Conservation (phyloP, 2,113 vertebrate species). For the Rhynchomys soricoides region DNA sequence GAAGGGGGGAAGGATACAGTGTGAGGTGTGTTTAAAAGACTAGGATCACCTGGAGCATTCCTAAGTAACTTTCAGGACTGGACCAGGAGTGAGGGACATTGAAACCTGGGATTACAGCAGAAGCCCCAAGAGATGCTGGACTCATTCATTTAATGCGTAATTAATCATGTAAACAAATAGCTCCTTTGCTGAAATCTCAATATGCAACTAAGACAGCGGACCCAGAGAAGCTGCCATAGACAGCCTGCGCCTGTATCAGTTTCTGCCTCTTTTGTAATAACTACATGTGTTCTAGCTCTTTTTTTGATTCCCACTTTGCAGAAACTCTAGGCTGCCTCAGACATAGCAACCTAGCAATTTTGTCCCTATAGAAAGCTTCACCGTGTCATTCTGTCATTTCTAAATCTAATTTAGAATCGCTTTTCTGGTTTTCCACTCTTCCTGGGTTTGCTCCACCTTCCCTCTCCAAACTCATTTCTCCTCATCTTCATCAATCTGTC, state of each 20-base stretch:
- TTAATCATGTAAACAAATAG: slow-evolving; percentile 7
- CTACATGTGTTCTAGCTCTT: neutral
- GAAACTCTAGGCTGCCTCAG: slow-evolving; percentile 42
- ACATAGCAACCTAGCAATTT: slow-evolving; percentile 45
- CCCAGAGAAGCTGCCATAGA: neutral
- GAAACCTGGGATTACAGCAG: neutral
- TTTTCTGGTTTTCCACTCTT: slow-evolving; percentile 77
- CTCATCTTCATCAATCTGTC: slow-evolving; percentile 75
- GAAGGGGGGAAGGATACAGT: neutral
- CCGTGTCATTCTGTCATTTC: slow-evolving; percentile 65
- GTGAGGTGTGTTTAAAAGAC: neutral
- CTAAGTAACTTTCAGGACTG: neutral
- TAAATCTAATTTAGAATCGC: slow-evolving; percentile 73
- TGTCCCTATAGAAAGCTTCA: slow-evolving; percentile 52
- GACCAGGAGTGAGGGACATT: neutral
- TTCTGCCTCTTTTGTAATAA: neutral
- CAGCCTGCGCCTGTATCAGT: neutral
- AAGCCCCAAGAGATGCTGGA: neutral
- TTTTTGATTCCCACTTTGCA: slow-evolving; percentile 53
- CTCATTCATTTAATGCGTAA: neutral
- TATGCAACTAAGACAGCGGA: neutral
- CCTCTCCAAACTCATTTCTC: slow-evolving; percentile 71
- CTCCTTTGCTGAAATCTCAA: slow-evolving; percentile 9
- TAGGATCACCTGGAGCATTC: neutral
- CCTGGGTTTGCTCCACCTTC: slow-evolving; percentile 56